Evolutionary conservation across 1,140 invertebrate genomes (phyloP), one percentile per base, ranked within the genome.

Genomic region (Hyposmocoma kahamanoa): DNA sequence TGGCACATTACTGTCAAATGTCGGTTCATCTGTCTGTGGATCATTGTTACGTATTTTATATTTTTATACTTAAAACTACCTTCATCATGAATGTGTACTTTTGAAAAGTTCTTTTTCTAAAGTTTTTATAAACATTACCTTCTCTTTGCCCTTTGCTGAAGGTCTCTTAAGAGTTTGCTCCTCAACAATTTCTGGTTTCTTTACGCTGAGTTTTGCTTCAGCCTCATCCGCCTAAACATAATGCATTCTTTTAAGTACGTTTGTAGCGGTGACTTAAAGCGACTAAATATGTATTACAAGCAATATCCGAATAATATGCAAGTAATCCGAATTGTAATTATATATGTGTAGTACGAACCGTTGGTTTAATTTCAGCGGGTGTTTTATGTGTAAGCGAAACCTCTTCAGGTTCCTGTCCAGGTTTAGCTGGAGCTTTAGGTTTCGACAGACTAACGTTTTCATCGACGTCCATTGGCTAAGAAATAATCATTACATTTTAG

Each of bases 331-430:
- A n/a, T n/a, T 49, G 28, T 50, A 24, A 43, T 47, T 50, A 36
- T 43, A 20, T 52, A 52, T n/a, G n/a, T n/a, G n/a, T n/a, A n/a
- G n/a, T 81, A 85, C 79, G 20, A 65, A 86, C 82, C 82, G 82
- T 86, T 11, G 71, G 82, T 52, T 76, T 74, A 26, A 70, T 80
- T 58, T 84, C 73, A 39, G 82, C 75, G 4, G 82, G 80, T 67
- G 75, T 83, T 75, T 81, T 86, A 57, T 86, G 82, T 72, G 79
- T 81, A 26, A 84, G 69, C 56, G 73, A 73, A 52, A 83, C 79
- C 0, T 84, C 76, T 67, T 86, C 83, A 45, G 80, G 78, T 55
- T 72, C 72, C 49, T 72, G 50, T 28, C 63, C 72, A 47, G 82
- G 74, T 48, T 85, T 80, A 20, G 53, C 59, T 20, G 78, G 68